Base-by-base conservation (phyloP, 2,113 vertebrate species). In the Calyptomena viridis region DNA sequence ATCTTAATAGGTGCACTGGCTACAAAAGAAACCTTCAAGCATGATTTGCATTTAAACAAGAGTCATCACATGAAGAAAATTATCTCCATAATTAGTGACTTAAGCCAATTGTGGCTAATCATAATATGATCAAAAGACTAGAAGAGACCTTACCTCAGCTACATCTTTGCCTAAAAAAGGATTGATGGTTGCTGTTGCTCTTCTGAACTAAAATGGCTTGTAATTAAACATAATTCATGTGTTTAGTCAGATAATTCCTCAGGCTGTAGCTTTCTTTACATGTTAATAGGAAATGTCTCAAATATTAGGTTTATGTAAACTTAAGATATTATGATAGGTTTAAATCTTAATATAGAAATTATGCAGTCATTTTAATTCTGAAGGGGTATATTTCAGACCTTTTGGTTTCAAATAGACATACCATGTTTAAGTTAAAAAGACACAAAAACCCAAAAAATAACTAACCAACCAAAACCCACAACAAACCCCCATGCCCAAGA, bases 401-500 rank as follows among this genome's bases (percentile, higher is more conserved):
- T 76, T 66, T 62, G 9, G 27, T 72, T 91, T 74, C 21, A 92
- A 71, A 28, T 4, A 72, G 42, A 46, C 59, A 75, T 40, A 74
- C 1, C 55, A 62, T 9, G 15, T 71, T 49, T 84, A 44, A 81
- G 19, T 46, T 69, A 35, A 52, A 87, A 87, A 77, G 10, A 68
- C 2, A 73, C 47, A 66, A 42, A 15, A 2, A 6, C 24, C 14
- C 44, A 8, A 47, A 22, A 47, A 56, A 56, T 22, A 39, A 12
- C 3, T 27, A 49, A 55, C 31, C 11, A n/a, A 39, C 8, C 46
- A 60, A 79, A 77, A 22, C 4, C 30, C 80, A 11, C 8, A 63
- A 3, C 12, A 27, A n/a, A 3, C 1, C 5, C 12, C 7, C 11
- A 30, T 4, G 14, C 4, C 35, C 3, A 44, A 7, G 11, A 55